These are phyloP conservation scores for Erethizon dorsatum DNA, from an alignment of 2,797 vertebrate species.

Conservation along the genomic window DNA sequence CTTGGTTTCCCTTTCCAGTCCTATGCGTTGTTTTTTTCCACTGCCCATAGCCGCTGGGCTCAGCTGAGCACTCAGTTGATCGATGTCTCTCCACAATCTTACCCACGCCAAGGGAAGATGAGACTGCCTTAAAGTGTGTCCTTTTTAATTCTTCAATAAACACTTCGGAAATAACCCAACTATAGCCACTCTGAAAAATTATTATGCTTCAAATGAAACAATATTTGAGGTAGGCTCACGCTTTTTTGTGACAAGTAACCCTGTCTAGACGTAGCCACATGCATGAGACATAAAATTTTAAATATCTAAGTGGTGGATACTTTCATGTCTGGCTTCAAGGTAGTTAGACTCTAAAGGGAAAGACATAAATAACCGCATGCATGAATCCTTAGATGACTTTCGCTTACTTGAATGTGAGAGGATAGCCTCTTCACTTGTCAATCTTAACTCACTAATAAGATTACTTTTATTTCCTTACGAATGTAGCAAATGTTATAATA, in stretches of 20 bases:
- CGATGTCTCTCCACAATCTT: not conserved
- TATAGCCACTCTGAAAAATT: not conserved
- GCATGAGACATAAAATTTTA: not conserved
- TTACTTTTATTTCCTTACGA: not conserved
- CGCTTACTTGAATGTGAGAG: not conserved
- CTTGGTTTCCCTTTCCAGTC: not conserved
- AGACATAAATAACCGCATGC: not conserved
- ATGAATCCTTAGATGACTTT: not conserved
- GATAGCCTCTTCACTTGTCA: not conserved
- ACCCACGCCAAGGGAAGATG: not conserved
- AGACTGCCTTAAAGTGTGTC: not conserved
- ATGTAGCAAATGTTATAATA: slow-evolving; percentile 6
- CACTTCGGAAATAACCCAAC: not conserved
- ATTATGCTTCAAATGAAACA: slow-evolving; percentile 65
- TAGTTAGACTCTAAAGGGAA: not conserved
- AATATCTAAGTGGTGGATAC: not conserved
- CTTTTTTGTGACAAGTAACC: not conserved
- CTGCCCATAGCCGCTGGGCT: not conserved
- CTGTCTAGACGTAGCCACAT: not conserved
- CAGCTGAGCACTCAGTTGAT: not conserved
- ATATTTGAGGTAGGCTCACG: slow-evolving; percentile 6
- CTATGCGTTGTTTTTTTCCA: not conserved
- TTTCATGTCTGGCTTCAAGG: not conserved
- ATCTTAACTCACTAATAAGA: not conserved
- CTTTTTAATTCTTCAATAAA: slow-evolving; percentile 59